Evolutionary conservation across 2,113 vertebrate species (phyloP), one percentile per base, ranked within the genome.

Genomic region (Laticauda colubrina): DNA sequence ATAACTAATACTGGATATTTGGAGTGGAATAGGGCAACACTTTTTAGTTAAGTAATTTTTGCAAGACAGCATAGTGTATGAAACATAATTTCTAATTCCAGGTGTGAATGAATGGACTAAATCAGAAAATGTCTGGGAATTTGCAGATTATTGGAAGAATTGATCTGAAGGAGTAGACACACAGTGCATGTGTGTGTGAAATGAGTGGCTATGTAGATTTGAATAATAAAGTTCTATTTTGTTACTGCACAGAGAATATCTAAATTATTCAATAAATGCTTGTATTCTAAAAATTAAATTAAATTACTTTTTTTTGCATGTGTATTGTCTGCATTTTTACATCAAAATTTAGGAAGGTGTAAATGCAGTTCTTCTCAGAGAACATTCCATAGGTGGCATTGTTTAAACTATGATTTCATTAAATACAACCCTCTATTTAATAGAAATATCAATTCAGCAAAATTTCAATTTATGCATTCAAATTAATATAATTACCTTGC

Each of bases 401-500:
- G 34, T 81, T 8, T 81, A 39, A 81, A 81, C 34, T 81, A 81
- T 81, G 75, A 81, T 81, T 81, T 81, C 75, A 81, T 81, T 81
- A 81, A 81, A 81, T 43, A 81, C 18, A 81, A 3, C 18, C 34
- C 34, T 81, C 34, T 81, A 9, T 81, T 86, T 61, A 90, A 39
- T 26, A 29, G 57, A n/a, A 24, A n/a, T 81, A 2, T 51, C 51
- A 0, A 1, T 11, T 20, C 3, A 0, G 34, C 1, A 57, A 20
- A 0, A 64, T 45, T 3, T 7, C 85, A 20, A 5, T 34, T 1
- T 15, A 15, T n/a, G 39, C 39, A 87, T 81, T 69, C 15, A 20
- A 23, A 51, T 45, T 1, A 8, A 0, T 3, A 3, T 97, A 97
- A 99, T 97, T 97, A 99, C 99, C 99, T 98, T 99, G 99, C 99